A percentile compares a stretch with the other conserved stretches of the same genome.
Conservation (phyloP, 2,797 vertebrate species). For the Acrossocheilus fasciatus region DNA sequence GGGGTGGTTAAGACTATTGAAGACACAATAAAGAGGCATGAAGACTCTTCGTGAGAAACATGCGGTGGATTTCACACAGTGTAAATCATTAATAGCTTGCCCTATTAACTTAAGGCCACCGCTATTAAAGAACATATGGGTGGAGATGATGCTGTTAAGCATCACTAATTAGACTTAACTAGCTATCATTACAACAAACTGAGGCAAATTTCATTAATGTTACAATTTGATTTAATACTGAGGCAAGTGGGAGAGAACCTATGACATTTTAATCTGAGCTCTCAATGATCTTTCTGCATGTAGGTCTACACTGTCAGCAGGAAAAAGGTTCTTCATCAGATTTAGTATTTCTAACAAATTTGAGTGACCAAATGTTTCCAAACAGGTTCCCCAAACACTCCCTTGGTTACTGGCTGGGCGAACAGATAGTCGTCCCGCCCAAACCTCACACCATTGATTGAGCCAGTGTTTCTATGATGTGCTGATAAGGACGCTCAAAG, state of each 20-base stretch:
- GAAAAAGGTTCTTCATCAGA: not conserved
- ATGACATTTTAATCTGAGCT: not conserved
- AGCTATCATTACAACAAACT: not conserved
- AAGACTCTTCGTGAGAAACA: constrained; percentile 33
- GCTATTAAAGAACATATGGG: constrained; percentile 11
- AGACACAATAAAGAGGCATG: constrained; percentile 40
- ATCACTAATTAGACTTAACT: not conserved
- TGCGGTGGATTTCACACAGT: constrained; percentile 13
- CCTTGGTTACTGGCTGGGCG: not conserved
- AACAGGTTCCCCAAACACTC: not conserved
- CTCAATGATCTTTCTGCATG: not conserved
- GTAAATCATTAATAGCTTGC: constrained; percentile 39
- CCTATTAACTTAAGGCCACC: not conserved
- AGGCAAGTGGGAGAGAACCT: not conserved
- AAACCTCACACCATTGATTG: not conserved
- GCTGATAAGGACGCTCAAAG: not conserved
- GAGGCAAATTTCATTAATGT: not conserved
- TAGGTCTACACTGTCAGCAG: not conserved
- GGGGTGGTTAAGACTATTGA: constrained; percentile 11
- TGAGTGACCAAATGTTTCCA: not conserved
- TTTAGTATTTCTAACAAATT: not conserved
- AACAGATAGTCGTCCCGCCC: not conserved
- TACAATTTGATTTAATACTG: constrained; percentile 1
- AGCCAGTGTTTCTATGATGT: not conserved
- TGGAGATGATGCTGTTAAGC: not conserved